Evolutionary conservation across 2,888 invertebrate genomes (phyloP).

Genomic region (Arrhopalites spinosus): DNA sequence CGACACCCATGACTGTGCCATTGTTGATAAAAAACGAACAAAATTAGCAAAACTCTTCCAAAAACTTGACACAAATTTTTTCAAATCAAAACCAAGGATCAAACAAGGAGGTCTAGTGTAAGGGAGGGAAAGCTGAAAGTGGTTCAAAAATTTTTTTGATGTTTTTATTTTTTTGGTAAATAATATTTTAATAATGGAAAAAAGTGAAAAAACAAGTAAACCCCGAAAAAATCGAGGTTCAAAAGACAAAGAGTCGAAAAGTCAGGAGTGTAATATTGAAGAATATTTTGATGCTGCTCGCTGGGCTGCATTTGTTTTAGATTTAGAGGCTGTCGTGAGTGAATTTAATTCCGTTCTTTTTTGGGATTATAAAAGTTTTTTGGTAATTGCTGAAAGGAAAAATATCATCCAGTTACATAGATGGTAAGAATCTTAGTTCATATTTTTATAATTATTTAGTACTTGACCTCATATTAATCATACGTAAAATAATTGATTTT

Average conservation of each 20-base stretch:
- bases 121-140: too few relatives aligned
- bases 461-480: background rate
- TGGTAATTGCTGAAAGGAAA: constrained; percentile 22
- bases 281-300: constrained; percentile 31
- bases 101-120: too few relatives aligned
- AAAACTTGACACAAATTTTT: too few relatives aligned
- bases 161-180: too few relatives aligned
- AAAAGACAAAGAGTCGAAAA: background rate
- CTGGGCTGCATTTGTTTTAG: constrained; percentile 32
- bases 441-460: background rate
- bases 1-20: background rate
- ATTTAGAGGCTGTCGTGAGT: constrained; percentile 25
- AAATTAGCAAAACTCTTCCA: too few relatives aligned
- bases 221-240: background rate
- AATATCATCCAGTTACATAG: constrained; percentile 21
- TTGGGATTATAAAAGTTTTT: constrained; percentile 27
- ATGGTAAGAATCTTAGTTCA: constrained; percentile 29
- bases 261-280: background rate
- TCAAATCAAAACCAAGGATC: too few relatives aligned
- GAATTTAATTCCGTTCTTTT: constrained; percentile 13
- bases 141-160: too few relatives aligned
- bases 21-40: too few relatives aligned
- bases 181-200: too few relatives aligned
- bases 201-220: too few relatives aligned
- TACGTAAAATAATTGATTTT: background rate